Percentiles rank a stretch among this genome's conserved stretches.
Evolutionary conservation across 1,140 invertebrate species (phyloP).

Genomic region (Euwallacea fornicatus): DNA sequence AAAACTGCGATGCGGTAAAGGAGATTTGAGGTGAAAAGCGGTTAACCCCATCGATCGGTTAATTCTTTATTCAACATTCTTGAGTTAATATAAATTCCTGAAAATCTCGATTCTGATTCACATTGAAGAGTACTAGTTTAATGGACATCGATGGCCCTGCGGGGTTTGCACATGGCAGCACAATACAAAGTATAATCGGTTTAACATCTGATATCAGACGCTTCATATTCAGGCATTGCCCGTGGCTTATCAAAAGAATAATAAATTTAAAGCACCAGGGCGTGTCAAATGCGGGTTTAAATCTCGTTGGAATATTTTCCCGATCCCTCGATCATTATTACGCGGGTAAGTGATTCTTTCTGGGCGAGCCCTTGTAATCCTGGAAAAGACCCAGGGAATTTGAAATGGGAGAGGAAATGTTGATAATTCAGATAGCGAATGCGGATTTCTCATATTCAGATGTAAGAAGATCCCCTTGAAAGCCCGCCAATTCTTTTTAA

Average conservation of each 20-base stretch:
- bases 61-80: too few relatives aligned
- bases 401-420: neutral
- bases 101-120: too few relatives aligned
- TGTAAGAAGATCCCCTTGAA: too few relatives aligned
- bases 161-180: neutral
- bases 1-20: too few relatives aligned
- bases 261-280: slow-evolving; percentile 11
- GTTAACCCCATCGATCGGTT: too few relatives aligned
- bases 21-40: too few relatives aligned
- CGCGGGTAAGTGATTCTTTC: slow-evolving; percentile 21
- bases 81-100: too few relatives aligned
- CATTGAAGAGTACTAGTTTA: too few relatives aligned
- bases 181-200: slow-evolving; percentile 4
- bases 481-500: too few relatives aligned
- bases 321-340: slow-evolving; percentile 18
- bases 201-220: slow-evolving; percentile 2
- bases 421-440: neutral
- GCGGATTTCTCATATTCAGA: too few relatives aligned
- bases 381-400: slow-evolving; percentile 6
- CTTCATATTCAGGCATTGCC: neutral
- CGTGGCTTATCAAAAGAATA: slow-evolving; percentile 11
- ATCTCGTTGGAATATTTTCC: slow-evolving; percentile 9
- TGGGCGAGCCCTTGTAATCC: slow-evolving; percentile 14
- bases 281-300: slow-evolving; percentile 15
- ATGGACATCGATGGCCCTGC: neutral